Base-by-base conservation (phyloP, 2,797 vertebrate species). In the Antennarius maculatus region DNA sequence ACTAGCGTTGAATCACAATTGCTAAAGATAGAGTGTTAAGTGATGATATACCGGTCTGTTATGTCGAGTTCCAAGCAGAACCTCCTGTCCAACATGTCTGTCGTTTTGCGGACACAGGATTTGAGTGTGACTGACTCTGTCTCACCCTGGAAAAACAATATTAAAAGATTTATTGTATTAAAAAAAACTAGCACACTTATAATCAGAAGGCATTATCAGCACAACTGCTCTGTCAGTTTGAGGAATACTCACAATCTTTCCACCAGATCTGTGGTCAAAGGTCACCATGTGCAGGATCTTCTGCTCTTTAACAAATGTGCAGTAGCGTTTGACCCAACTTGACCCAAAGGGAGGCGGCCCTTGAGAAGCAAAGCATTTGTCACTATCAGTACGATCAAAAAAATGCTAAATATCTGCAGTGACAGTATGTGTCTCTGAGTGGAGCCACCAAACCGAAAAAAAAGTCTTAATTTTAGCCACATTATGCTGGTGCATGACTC, bases 321-420 rank as follows among this genome's bases (percentile, higher is more conserved):
- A 96, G 83, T 99, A 99, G 73, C 97, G 96, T 83, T 99, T 99
- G 64, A 99, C 96, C 97, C 98, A 99, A 31, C 95, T 99, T 79
- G 97, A 99, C 65, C 97, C 97, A 70, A 99, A 99, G 0, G 98
- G 98, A 68, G 97, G 95, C 3, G 98, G 97, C 59, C 98, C 98
- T 99, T 77, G 2, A 82, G 55, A 29, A 61, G 74, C 11, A 51
- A 62, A 14, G 58, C 3, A 27, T 63, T 58, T 6, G 48, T n/a
- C 51, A 61, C 6, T 16, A 8, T 42, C 49, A 43, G 42, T 5
- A 43, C 14, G 5, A 4, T 1, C 23, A 52, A 51, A 11, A 31
- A 34, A 10, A 29, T 11, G 11, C 12, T n/a, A 37, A 14, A 71
- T 8, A 46, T 16, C 28, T 8, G 12, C 5, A 52, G 37, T 18